Evolutionary conservation across 2,797 vertebrate genomes (phyloP).

Genomic region (Gorsachius magnificus): DNA sequence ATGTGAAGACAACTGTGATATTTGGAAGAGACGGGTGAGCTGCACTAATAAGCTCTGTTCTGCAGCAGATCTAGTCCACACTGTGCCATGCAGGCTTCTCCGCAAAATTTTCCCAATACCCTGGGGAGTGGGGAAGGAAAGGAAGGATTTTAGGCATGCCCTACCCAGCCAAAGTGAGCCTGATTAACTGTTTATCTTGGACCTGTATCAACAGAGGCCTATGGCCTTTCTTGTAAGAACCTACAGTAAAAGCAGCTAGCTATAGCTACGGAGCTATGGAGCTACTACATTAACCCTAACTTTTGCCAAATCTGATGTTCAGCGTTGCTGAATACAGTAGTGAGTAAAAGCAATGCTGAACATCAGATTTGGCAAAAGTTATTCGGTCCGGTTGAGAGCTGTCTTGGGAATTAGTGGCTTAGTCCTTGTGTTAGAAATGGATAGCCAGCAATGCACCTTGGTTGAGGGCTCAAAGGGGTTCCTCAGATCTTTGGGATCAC

Average conservation of each 20-base stretch:
- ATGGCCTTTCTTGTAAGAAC: not conserved
- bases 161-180: not conserved
- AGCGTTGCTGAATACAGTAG: no score
- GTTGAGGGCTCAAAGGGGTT: not conserved
- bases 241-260: not conserved
- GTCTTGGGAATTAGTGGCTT: not conserved
- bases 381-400: not conserved
- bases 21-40: not conserved
- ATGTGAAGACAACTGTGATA: slow-evolving; percentile 36
- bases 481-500: not conserved
- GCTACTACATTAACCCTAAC: not conserved
- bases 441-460: not conserved
- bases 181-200: not conserved
- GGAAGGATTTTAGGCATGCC: not conserved
- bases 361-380: not conserved
- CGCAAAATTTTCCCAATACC: not conserved
- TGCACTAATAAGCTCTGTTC: not conserved
- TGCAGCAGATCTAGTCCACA: not conserved
- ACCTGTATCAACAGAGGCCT: not conserved
- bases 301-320: no score
- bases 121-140: not conserved
- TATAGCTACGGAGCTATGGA: not conserved
- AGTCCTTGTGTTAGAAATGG: not conserved
- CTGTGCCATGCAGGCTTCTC: not conserved
- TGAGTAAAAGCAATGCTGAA: not conserved